Base-by-base conservation (phyloP, 2,113 vertebrate genomes). In the Tachysurus fulvidraco region DNA sequence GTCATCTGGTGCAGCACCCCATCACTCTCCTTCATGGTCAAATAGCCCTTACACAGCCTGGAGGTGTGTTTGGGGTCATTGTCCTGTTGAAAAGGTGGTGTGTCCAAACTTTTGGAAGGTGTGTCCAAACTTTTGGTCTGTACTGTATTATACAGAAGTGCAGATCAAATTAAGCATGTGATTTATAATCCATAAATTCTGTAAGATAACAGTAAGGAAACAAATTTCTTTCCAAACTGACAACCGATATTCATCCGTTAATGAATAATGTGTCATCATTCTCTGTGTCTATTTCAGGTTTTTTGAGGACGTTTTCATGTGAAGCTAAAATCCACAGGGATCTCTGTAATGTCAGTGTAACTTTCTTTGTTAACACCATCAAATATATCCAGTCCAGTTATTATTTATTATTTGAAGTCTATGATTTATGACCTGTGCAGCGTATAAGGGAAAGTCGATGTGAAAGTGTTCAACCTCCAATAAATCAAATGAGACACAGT, bases 381-480 rank as follows among this genome's bases (percentile, higher is more conserved):
- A 90, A 92, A 94, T 90, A 92, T 93, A 94, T 93, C 94, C 94
- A 95, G 94, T 95, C 94, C 93, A 95, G 95, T 95, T 94, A 94
- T 95, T 96, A 96, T 96, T 95, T 94, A 95, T 95, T 95, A 95
- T 92, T 91, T 92, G 89, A 93, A 93, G 91, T 84, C 92, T 86
- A 74, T 96, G 95, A 96, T 95, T 94, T 95, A 95, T 94, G 94
- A 93, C 94, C 93, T 90, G 94, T 94, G 94, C 93, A 93, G 93
- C 94, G 93, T 94, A 93, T 94, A 94, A 94, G 93, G 93, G 94
- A 95, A 96, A 96, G 94, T 93, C 92, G 91, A 95, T 95, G 94
- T 95, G 94, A 95, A 95, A 96, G 94, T 93, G 94, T 94, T 95
- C 94, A 95, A 95, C 94, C 94, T 94, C 93, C 93, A 94, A 95